Evolutionary conservation across 2,797 vertebrate genomes (phyloP), one percentile per base, ranked within the genome.

Genomic region (Gobionotothen gibberifrons): DNA sequence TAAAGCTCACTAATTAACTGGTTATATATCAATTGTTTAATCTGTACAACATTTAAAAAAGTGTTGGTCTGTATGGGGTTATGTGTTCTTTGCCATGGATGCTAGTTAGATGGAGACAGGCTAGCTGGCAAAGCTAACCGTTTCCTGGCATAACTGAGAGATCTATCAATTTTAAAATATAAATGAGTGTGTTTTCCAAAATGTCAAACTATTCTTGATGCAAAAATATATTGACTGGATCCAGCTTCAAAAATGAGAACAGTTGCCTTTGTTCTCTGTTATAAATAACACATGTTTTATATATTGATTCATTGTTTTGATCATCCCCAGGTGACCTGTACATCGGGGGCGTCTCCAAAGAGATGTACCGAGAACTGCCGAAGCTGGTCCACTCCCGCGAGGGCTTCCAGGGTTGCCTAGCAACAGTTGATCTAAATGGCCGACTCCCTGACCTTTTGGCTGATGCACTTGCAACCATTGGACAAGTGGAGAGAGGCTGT

Each of bases 401-500:
- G 84, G 97, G 98, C 13, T 99, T 99, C 92, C 98, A 99, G 90
- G 98, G 98, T 82, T 99, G 98, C 88, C 92, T 99, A 58, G 97
- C 98, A 63, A 98, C 98, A 0, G 96, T 99, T 21, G 98, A 99
- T 89, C 92, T 99, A 72, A 99, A 99, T 1, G 98, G 98, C 75
- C 96, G 97, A 0, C 96, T 99, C 65, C 98, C 98, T 12, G 97
- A 99, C 90, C 96, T 99, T 79, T 95, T 98, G 89, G 97, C 97
- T 5, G 98, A 99, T 83, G 97, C 98, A 57, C 93, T 99, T 83
- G 95, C 96, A 87, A 97, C 96, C 79, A 94, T 96, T 40, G 98
- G 97, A 61, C 98, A 99, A 87, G 98, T 99, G 85, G 98, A 99
- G 91, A 95, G 97, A 93, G 97, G 98, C 90, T 99, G 98, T 82